phyloP scores from a whole-genome alignment of 2,888 invertebrate species.

The Agrenia bidenticulata region DNA sequence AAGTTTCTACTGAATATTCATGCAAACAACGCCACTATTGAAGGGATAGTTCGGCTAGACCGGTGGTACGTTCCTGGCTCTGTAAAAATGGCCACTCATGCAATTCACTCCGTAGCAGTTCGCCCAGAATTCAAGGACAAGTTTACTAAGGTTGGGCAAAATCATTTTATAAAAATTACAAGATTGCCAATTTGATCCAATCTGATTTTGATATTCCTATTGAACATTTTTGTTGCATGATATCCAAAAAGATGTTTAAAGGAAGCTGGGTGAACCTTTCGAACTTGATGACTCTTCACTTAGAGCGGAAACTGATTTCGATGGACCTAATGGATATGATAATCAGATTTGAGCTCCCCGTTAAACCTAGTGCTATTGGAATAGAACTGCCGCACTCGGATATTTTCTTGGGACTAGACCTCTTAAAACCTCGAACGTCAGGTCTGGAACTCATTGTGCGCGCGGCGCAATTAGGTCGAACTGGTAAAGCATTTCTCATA shows the following conservation, averaged over 20 bases:
- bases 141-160: conserved; percentile 17
- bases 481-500: conserved; percentile 34
- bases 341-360: conserved; percentile 25
- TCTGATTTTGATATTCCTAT: conserved; percentile 8
- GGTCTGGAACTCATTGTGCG: conserved; percentile 44
- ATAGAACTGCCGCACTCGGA: conserved; percentile 33
- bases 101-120: conserved; percentile 33
- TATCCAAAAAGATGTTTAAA: conserved; percentile 10
- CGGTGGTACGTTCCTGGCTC: conserved; percentile 43
- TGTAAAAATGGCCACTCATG: conserved; percentile 40
- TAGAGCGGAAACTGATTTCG: conserved; percentile 31
- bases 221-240: too few species aligned
- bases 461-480: conserved; percentile 43
- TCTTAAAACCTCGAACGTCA: conserved; percentile 25
- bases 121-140: conserved; percentile 21
- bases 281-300: conserved; percentile 21
- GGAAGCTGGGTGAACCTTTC: conserved; percentile 35
- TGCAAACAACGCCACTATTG: background rate
- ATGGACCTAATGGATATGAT: conserved; percentile 44
- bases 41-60: conserved; percentile 32
- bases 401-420: conserved; percentile 35
- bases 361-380: conserved; percentile 32
- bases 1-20: background rate
- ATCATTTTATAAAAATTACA: background rate
- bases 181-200: background rate